phyloP scores from a whole-genome alignment of 2,888 invertebrate genomes.

The Brachycybe producta region DNA sequence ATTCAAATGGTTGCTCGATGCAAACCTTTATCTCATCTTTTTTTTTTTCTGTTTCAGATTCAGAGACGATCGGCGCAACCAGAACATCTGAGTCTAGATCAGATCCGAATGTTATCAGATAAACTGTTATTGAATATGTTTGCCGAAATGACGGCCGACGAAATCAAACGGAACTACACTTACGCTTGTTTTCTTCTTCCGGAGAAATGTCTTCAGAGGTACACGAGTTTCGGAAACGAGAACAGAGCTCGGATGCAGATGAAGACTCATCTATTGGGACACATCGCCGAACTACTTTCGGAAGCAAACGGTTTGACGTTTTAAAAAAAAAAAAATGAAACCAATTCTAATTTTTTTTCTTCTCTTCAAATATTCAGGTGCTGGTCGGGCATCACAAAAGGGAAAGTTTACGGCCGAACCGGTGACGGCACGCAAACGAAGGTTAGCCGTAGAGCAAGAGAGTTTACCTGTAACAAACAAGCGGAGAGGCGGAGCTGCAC shows the following conservation, averaged over 20 bases:
- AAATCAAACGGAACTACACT: constrained; percentile 41
- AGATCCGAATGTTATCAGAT: constrained; percentile 35
- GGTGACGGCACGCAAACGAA: constrained; percentile 29
- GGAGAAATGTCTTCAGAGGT: constrained; percentile 37
- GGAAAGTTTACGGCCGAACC: constrained; percentile 31
- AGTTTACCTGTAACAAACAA: neutral
- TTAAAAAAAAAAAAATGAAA: neutral
- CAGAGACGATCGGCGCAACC: neutral
- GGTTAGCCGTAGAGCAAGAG: constrained; percentile 24
- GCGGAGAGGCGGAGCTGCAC: neutral
- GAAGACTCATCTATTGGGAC: constrained; percentile 39
- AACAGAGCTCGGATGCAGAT: constrained; percentile 39
- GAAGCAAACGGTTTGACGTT: constrained; percentile 27
- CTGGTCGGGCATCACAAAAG: constrained; percentile 3
- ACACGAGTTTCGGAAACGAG: constrained; percentile 45
- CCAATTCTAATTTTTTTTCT: neutral
- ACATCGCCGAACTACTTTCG: constrained; percentile 31
- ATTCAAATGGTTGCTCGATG: too few relatives aligned
- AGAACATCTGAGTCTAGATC: constrained; percentile 28
- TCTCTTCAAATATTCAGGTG: constrained; percentile 2
- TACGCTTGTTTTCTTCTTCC: constrained; percentile 41
- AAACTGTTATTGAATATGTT: constrained; percentile 41
- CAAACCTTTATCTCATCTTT: neutral
- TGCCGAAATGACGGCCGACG: constrained; percentile 40
- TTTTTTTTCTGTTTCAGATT: neutral